phyloP scores from a whole-genome alignment of 2,113 vertebrate species.

The Anser cygnoides region DNA sequence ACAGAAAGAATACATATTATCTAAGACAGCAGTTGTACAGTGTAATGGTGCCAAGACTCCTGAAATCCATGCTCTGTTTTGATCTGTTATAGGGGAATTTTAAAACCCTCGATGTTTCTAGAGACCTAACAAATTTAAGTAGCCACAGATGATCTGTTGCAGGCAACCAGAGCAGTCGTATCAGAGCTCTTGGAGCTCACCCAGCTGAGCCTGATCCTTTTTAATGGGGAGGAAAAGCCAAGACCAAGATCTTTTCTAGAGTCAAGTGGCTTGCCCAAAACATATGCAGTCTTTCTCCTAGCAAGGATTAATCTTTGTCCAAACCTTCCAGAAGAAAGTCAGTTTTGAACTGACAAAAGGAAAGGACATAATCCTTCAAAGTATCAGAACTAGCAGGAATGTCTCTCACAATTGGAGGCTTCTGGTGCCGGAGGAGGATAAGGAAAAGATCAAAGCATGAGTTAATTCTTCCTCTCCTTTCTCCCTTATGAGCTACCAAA shows the following conservation, averaged over 20 bases:
- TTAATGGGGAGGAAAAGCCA: not conserved
- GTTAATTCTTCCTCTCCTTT: not conserved
- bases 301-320: not conserved
- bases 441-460: slow-evolving; percentile 44
- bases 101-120: not conserved
- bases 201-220: not conserved
- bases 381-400: not conserved
- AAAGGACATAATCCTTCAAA: slow-evolving; percentile 29
- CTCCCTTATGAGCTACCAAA: not conserved
- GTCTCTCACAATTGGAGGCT: slow-evolving; percentile 22
- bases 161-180: not conserved
- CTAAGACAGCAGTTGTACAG: not conserved
- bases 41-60: slow-evolving; percentile 1
- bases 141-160: not conserved
- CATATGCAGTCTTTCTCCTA: not conserved
- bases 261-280: not conserved
- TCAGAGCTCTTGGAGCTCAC: not conserved
- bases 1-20: not conserved
- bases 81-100: not conserved
- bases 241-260: slow-evolving; percentile 15
- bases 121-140: not conserved
- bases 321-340: slow-evolving; percentile 26
- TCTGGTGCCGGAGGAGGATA: not conserved
- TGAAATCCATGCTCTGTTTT: not conserved
- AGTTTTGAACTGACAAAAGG: slow-evolving; percentile 13